These are phyloP conservation scores for Hirundichthys speculiger DNA, from an alignment of 2,113 vertebrate species.

Conservation along the genomic window DNA sequence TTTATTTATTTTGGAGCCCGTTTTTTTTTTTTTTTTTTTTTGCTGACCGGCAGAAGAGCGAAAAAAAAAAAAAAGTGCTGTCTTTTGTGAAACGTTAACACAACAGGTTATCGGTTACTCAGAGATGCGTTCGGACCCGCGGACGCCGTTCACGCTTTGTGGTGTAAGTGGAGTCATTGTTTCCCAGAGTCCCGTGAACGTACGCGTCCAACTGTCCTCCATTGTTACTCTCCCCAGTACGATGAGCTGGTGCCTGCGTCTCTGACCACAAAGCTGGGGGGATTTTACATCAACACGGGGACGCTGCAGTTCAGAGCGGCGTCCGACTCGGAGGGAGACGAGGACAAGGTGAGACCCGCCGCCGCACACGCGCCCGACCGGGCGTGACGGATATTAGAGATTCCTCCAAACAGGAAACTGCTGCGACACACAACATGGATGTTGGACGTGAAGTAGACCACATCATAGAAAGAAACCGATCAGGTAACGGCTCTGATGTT, in stretches of 20 bases:
- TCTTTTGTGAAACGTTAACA: constrained; percentile 27
- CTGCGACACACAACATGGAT: no score
- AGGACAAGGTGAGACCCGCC: constrained; percentile 84
- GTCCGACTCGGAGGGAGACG: constrained; percentile 94
- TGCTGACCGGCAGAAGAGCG: constrained; percentile 18
- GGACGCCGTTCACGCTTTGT: background rate
- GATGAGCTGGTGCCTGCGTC: constrained; percentile 98
- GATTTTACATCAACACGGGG: constrained; percentile 98
- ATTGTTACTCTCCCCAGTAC: constrained; percentile 74
- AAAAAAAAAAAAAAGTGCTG: background rate
- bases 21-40: constrained; percentile 13
- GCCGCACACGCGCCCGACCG: background rate
- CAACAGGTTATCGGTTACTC: constrained; percentile 13
- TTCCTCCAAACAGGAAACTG: no score
- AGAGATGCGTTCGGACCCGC: constrained; percentile 20
- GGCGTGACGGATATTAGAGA: background rate
- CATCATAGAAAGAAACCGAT: no score
- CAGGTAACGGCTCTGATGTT: no score
- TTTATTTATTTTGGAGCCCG: constrained; percentile 41
- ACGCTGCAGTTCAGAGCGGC: constrained; percentile 94
- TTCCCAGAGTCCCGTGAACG: constrained; percentile 35
- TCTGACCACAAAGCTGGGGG: constrained; percentile 95
- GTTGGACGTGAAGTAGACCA: no score
- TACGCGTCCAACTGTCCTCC: constrained; percentile 20
- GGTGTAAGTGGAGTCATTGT: constrained; percentile 26